Conservation (phyloP, 23 tunicate genomes). For the Halocynthia roretzi region DNA sequence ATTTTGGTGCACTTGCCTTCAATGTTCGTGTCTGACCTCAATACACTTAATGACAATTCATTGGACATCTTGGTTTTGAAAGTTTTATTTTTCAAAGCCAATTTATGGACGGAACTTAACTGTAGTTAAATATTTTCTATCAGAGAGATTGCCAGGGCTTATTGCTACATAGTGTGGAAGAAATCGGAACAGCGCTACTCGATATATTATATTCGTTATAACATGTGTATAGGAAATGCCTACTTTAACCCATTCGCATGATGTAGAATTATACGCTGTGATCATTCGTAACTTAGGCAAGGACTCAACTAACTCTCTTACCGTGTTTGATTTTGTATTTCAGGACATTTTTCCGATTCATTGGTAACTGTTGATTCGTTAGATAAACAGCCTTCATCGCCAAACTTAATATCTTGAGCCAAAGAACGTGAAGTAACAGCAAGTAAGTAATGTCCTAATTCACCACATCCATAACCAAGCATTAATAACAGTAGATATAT, state of each 20-base stretch:
- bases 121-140: too few relatives aligned
- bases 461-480: constrained; percentile 44
- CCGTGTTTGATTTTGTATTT: constrained; percentile 5
- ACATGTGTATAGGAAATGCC: too few relatives aligned
- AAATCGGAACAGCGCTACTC: too few relatives aligned
- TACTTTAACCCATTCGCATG: neutral
- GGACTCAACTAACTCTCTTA: constrained; percentile 13
- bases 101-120: too few relatives aligned
- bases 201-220: too few relatives aligned
- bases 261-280: neutral
- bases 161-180: too few relatives aligned
- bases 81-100: too few relatives aligned
- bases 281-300: neutral
- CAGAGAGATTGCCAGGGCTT: too few relatives aligned
- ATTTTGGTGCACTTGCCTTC: too few relatives aligned
- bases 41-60: too few relatives aligned
- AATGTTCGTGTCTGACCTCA: too few relatives aligned
- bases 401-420: constrained; percentile 77
- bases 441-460: constrained; percentile 79
- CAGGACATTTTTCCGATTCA: neutral
- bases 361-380: neutral
- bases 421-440: constrained; percentile 77
- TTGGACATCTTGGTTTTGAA: too few relatives aligned
- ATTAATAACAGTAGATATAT: constrained; percentile 1
- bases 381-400: constrained; percentile 70